Percentiles rank a stretch among this genome's conserved stretches.
Conservation (phyloP, 1,140 invertebrate genomes). For the Wasmannia auropunctata region DNA sequence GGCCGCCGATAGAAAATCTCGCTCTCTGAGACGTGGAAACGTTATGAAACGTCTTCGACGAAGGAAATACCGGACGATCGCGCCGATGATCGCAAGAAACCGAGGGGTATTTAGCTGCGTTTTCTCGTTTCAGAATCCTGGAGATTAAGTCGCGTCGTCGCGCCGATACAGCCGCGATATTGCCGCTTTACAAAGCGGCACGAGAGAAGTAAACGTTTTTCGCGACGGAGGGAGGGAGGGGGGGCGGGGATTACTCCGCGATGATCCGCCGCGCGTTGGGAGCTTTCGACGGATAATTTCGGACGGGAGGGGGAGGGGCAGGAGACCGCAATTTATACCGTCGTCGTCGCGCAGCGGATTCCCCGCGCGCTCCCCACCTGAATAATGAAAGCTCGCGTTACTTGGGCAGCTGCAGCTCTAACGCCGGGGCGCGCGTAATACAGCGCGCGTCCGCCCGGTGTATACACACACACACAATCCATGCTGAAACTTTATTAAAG, state of each 20-base stretch:
- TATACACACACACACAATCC: constrained; percentile 24
- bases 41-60: background rate
- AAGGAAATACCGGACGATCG: background rate
- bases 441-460: constrained; percentile 1
- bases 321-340: constrained; percentile 24
- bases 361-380: constrained; percentile 12
- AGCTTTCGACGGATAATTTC: constrained; percentile 33
- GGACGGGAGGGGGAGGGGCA: too few relatives aligned
- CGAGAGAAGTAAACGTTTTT: background rate
- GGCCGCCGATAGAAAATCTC: background rate
- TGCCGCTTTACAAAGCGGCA: background rate
- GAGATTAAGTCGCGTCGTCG: background rate
- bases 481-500: constrained; percentile 66
- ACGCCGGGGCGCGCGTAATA: constrained; percentile 28
- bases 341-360: background rate
- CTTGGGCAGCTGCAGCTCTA: constrained; percentile 48
- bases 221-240: too few relatives aligned
- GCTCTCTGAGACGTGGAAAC: background rate
- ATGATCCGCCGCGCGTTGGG: constrained; percentile 26
- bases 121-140: background rate
- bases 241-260: background rate
- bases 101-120: background rate
- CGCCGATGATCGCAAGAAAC: background rate
- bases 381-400: constrained; percentile 62
- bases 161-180: background rate